Base-by-base conservation (phyloP, 2,888 invertebrate genomes). In the Anthophora plumipes region DNA sequence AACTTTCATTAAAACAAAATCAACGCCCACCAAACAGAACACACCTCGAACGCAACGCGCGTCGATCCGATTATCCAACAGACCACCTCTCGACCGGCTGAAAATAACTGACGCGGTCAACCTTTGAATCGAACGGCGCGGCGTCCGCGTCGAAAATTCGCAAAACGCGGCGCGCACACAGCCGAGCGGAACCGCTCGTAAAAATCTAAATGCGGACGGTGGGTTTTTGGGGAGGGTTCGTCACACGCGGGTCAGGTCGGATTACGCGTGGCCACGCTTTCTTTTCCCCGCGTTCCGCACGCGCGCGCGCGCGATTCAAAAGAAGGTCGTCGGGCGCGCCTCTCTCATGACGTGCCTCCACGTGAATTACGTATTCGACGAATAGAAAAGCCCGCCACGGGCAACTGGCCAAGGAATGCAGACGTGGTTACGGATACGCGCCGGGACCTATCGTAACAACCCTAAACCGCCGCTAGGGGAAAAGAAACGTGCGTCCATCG, bases 331-430 rank as follows among this genome's bases (percentile, higher is more conserved):
- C 68, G 78, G 67, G 77, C 63, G 64, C 63, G 67, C 31, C 31
- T 69, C 81, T 81, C 79, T 74, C 77, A 22, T 52, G 20, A 68
- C 68, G 68, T 71, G 57, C 52, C 66, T 55, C 54, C 46, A 59
- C 86, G 87, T 89, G 89, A 90, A 91, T 91, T 90, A 89, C 86
- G 86, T 85, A 89, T 90, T 90, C 89, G 87, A 74, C 87, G 88
- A 88, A 86, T 87, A 87, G 89, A 89, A 86, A 87, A 90, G 86
- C 85, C 86, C 77, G 76, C 68, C 72, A 14, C 82, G 89, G 92
- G 92, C 91, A 91, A 14, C 61, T 69, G 52, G 91, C 92, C 92
- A 92, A 91, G 87, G 90, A 91, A 92, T 91, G 91, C 87, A 89
- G 89, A 90, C 90, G 88, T 78, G 77, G 77, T 90, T 90, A 88